These are phyloP conservation scores for Sebastes fasciatus DNA, from an alignment of 2,113 vertebrate species.

Conservation along the genomic window DNA sequence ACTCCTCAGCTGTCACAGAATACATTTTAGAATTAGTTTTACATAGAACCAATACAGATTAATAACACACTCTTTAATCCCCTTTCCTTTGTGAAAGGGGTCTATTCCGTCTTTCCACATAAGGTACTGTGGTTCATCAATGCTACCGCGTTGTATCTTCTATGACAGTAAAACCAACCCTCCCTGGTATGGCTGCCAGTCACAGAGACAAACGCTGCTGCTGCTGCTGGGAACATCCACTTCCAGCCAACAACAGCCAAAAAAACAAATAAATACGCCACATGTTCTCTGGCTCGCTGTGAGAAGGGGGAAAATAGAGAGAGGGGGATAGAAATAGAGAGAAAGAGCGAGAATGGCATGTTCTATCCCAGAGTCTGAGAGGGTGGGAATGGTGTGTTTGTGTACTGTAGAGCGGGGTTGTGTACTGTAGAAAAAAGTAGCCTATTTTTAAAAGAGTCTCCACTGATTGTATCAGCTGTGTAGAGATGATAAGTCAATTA, in stretches of 20 bases:
- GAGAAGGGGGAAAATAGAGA: conserved; percentile 14
- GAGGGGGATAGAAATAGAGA: conserved; percentile 13
- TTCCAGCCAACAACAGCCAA: conserved; percentile 66
- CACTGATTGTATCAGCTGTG: neutral
- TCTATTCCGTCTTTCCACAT: neutral
- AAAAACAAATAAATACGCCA: conserved; percentile 71
- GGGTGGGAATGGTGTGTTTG: conserved; percentile 42
- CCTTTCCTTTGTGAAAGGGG: neutral
- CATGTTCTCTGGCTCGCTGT: conserved; percentile 58
- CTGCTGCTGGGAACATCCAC: conserved; percentile 75
- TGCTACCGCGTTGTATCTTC: conserved; percentile 21
- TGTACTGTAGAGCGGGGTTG: neutral
- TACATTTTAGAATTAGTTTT: neutral
- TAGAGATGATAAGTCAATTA: neutral
- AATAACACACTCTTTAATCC: neutral
- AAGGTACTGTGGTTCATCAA: neutral
- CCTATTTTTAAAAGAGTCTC: neutral
- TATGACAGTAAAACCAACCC: conserved; percentile 33
- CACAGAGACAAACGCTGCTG: conserved; percentile 38
- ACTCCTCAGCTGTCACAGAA: neutral
- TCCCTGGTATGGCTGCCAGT: conserved; percentile 45
- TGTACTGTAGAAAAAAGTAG: neutral
- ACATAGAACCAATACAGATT: neutral
- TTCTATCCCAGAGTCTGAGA: conserved; percentile 51
- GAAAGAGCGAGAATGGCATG: conserved; percentile 61